These are phyloP conservation scores for Psittacula derbiana DNA, from an alignment of 2,797 vertebrate species.

Conservation along the genomic window DNA sequence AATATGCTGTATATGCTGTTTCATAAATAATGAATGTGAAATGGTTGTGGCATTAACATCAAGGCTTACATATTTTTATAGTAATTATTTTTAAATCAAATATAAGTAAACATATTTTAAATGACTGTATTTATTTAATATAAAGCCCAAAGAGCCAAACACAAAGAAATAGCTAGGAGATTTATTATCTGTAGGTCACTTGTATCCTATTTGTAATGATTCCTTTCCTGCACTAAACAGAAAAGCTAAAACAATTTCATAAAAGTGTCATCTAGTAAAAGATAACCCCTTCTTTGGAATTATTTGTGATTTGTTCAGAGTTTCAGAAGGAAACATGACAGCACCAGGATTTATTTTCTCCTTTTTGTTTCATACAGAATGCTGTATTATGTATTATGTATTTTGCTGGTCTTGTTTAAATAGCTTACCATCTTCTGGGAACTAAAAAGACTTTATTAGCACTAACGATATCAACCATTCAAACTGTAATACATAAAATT, in stretches of 20 bases:
- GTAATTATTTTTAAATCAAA: constrained; percentile 72
- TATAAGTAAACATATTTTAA: constrained; percentile 57
- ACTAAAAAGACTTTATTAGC: neutral
- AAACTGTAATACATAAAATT: neutral
- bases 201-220: constrained; percentile 54
- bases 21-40: constrained; percentile 71
- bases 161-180: constrained; percentile 53
- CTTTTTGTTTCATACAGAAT: neutral
- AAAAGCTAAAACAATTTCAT: constrained; percentile 40
- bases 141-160: constrained; percentile 23
- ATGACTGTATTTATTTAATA: constrained; percentile 57
- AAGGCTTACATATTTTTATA: constrained; percentile 51
- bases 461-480: neutral
- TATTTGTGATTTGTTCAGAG: constrained; percentile 16
- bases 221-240: constrained; percentile 40
- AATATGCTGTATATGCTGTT: constrained; percentile 35
- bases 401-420: constrained; percentile 3
- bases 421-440: neutral
- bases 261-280: constrained; percentile 6
- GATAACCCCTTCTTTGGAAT: neutral
- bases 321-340: constrained; percentile 2
- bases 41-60: constrained; percentile 37
- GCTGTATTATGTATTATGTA: neutral
- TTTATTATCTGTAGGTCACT: constrained; percentile 56
- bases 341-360: neutral